phyloP scores from a whole-genome alignment of 2,797 vertebrate species.

The Rhabdophis nuchalis region DNA sequence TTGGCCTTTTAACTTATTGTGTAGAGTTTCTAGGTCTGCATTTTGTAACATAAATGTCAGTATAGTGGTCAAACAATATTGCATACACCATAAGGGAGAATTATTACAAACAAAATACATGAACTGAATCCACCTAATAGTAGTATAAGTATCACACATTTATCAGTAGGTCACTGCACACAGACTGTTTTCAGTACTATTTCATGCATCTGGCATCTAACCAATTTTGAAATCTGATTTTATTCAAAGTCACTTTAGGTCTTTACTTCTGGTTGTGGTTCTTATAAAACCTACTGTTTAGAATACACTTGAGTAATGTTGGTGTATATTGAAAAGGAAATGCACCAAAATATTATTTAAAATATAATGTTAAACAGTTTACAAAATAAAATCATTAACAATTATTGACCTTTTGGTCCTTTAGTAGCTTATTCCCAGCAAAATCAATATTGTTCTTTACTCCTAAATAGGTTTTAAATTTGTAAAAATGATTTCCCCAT shows the following conservation, averaged over 20 bases:
- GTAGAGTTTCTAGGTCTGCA: slow-evolving; percentile 62
- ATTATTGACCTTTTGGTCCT: not conserved
- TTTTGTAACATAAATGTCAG: slow-evolving; percentile 67
- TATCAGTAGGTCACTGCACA: not conserved
- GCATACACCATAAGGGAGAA: slow-evolving; percentile 20
- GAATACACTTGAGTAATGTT: not conserved
- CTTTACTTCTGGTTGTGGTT: not conserved
- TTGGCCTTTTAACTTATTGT: slow-evolving; percentile 57
- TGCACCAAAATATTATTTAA: not conserved
- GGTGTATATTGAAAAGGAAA: not conserved
- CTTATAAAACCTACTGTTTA: not conserved
- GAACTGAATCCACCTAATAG: slow-evolving; percentile 4
- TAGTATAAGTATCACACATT: not conserved
- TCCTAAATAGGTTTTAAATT: not conserved
- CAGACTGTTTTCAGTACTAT: not conserved
- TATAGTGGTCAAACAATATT: slow-evolving; percentile 48
- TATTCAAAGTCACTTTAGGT: not conserved
- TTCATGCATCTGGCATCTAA: not conserved
- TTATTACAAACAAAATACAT: slow-evolving; percentile 26
- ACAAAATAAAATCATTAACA: not conserved
- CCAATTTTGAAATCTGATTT: not conserved
- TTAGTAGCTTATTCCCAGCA: not conserved
- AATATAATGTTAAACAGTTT: not conserved
- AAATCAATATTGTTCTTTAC: not conserved
- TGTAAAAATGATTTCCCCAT: not conserved